These are phyloP conservation scores for Oryzias javanicus DNA, from an alignment of 2,113 vertebrate species.

Conservation along the genomic window DNA sequence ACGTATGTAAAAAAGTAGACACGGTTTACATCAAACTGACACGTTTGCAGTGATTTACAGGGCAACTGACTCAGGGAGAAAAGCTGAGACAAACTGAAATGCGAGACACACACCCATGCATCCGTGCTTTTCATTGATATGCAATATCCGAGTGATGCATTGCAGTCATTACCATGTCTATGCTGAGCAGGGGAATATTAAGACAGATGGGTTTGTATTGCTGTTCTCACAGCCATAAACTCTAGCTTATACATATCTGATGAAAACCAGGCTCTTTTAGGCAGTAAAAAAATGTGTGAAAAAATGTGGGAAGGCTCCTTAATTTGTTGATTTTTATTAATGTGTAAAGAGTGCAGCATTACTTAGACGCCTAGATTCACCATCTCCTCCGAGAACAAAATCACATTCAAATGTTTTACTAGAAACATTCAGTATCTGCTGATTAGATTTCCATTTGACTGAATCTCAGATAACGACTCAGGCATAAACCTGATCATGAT, in stretches of 20 bases:
- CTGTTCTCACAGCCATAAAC: constrained; percentile 30
- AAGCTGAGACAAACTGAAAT: constrained; percentile 6
- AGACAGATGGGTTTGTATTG: constrained; percentile 46
- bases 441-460: constrained; percentile 4
- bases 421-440: constrained; percentile 9
- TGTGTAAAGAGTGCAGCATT: background rate
- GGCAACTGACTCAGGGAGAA: constrained; percentile 8
- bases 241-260: constrained; percentile 34
- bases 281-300: background rate
- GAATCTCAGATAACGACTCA: constrained; percentile 2
- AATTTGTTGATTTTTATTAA: background rate
- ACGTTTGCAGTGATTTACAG: constrained; percentile 7
- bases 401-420: background rate
- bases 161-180: constrained; percentile 59
- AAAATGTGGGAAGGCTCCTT: too few species aligned
- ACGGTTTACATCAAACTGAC: constrained; percentile 15
- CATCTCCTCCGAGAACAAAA: background rate
- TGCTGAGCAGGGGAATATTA: constrained; percentile 45
- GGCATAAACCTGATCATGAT: constrained; percentile 12
- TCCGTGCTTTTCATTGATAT: constrained; percentile 54
- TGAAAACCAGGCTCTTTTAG: constrained; percentile 19
- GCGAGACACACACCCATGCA: constrained; percentile 6
- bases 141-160: constrained; percentile 62
- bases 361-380: background rate
- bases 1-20: constrained; percentile 14